A percentile compares a stretch with the other conserved stretches of the same genome.
Conservation (phyloP, 2,113 vertebrate species). For the Astur gentilis region DNA sequence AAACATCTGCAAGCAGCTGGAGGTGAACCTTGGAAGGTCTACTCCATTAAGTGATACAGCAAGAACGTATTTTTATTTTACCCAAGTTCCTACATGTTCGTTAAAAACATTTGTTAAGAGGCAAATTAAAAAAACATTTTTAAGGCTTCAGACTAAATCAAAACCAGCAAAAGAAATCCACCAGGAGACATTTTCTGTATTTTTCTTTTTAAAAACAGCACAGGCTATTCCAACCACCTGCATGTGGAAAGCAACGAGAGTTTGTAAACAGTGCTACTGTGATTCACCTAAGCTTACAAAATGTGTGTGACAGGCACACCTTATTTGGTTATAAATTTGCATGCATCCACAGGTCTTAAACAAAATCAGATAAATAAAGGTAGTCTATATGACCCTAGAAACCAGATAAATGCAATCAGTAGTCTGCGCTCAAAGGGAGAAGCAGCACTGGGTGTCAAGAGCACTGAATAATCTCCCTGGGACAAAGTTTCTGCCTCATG, state of each 20-base stretch:
- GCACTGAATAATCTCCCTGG: background rate
- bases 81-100: background rate
- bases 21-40: background rate
- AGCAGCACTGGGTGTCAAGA: background rate
- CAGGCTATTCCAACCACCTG: background rate
- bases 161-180: background rate
- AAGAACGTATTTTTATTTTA: background rate
- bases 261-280: background rate
- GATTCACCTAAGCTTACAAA: background rate
- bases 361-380: background rate
- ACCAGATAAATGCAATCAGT: background rate
- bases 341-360: background rate
- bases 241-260: background rate
- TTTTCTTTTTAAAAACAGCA: background rate
- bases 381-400: background rate
- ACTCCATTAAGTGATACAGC: background rate
- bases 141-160: background rate
- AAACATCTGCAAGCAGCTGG: background rate
- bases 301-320: background rate
- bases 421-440: background rate
- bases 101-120: background rate
- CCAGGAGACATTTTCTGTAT: background rate
- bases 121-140: background rate
- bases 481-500: background rate
- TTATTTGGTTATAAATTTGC: background rate